Conservation (phyloP, 2,888 invertebrate genomes). For the Agrilus cyanescens region DNA sequence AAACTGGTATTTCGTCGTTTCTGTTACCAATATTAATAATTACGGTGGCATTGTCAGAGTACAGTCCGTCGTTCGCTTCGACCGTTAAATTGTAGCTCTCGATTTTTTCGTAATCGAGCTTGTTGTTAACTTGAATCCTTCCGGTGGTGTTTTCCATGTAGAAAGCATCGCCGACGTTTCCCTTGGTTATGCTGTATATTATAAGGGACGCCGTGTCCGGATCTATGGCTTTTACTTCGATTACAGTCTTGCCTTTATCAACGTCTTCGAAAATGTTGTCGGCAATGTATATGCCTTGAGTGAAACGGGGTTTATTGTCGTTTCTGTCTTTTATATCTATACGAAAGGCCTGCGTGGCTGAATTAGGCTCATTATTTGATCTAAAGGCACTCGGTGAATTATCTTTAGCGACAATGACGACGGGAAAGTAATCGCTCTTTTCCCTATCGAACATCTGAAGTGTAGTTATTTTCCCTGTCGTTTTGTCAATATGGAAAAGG, state of each 20-base stretch:
- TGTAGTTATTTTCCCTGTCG: conserved; percentile 84
- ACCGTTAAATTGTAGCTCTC: conserved; percentile 78
- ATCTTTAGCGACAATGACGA: conserved; percentile 84
- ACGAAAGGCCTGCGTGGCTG: conserved; percentile 67
- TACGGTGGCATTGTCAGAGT: conserved; percentile 71
- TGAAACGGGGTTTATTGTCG: conserved; percentile 87
- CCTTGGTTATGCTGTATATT: conserved; percentile 75
- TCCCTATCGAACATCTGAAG: conserved; percentile 77
- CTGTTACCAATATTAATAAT: conserved; percentile 78
- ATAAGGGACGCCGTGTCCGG: conserved; percentile 81
- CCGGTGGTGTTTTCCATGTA: conserved; percentile 76
- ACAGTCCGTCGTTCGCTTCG: conserved; percentile 72
- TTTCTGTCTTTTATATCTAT: conserved; percentile 93
- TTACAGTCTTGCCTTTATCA: conserved; percentile 70
- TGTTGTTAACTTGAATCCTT: conserved; percentile 66
- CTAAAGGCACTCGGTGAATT: conserved; percentile 72
- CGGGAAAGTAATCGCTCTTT: conserved; percentile 68
- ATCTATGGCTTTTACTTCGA: conserved; percentile 80
- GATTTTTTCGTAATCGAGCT: conserved; percentile 72
- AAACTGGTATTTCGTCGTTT: conserved; percentile 87
- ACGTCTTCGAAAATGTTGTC: conserved; percentile 72
- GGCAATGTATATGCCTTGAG: conserved; percentile 59
- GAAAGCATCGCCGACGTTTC: conserved; percentile 79
- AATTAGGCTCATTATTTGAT: conserved; percentile 56
- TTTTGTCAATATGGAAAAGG: conserved; percentile 69